A percentile compares a stretch with the other conserved stretches of the same genome.
Evolutionary conservation across 92 coral and sea anemone species (phyloP).

Genomic region (Parazoanthus atlanticus): DNA sequence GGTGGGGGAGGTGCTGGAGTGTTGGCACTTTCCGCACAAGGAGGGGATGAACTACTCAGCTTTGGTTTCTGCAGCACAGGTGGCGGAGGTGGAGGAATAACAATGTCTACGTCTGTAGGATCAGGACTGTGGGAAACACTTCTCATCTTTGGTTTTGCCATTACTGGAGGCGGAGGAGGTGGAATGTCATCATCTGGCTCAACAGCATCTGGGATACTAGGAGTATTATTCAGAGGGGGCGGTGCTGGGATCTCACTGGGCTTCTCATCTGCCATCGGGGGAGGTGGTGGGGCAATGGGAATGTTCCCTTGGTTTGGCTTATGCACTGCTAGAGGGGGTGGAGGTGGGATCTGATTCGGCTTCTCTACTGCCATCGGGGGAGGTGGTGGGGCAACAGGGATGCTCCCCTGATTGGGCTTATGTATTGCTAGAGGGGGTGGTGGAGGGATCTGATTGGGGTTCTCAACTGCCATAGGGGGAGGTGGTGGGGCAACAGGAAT

Average conservation of each 20-base stretch:
- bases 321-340: constrained; percentile 53
- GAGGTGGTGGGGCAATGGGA: constrained; percentile 27
- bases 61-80: constrained; percentile 28
- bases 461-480: constrained; percentile 35
- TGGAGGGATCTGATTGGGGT: constrained; percentile 26
- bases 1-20: constrained; percentile 48
- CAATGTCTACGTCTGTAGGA: not conserved
- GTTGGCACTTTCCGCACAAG: not conserved
- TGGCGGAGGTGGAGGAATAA: constrained; percentile 61
- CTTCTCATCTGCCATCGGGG: constrained; percentile 7
- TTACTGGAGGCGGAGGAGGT: constrained; percentile 78
- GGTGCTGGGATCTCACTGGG: constrained; percentile 15
- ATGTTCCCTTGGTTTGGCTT: constrained; percentile 28
- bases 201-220: constrained; percentile 52
- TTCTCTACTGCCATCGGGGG: constrained; percentile 43
- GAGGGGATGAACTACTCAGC: constrained; percentile 1
- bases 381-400: constrained; percentile 51
- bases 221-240: constrained; percentile 46
- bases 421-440: constrained; percentile 52
- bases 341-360: constrained; percentile 38
- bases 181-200: constrained; percentile 51
- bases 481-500: constrained; percentile 32
- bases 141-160: constrained; percentile 58
- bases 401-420: constrained; percentile 27
- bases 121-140: constrained; percentile 37